Conservation (phyloP, 2,888 invertebrate species). For the Mimachlamys varia region DNA sequence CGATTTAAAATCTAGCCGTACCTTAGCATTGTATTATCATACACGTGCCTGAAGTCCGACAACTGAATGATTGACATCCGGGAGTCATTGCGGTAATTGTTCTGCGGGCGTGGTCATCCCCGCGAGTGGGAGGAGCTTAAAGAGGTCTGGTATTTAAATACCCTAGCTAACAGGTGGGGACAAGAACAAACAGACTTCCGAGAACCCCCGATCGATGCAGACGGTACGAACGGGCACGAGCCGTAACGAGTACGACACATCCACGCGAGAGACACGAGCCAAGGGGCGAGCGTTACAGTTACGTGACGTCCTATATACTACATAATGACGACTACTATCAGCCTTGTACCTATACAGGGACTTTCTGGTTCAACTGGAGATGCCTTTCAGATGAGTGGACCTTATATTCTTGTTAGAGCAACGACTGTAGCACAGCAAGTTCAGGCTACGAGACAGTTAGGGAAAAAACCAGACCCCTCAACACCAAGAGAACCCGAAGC, state of each 20-base stretch:
- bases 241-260: background rate
- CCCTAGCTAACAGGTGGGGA: constrained; percentile 25
- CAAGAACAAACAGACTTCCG: constrained; percentile 6
- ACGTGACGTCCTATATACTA: background rate
- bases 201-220: background rate
- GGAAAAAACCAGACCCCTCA: constrained; percentile 59
- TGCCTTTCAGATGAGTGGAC: constrained; percentile 66
- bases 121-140: constrained; percentile 12
- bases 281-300: background rate
- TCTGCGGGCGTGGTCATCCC: background rate
- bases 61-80: background rate
- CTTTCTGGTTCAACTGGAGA: constrained; percentile 61
- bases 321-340: constrained; percentile 62
- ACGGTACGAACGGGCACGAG: constrained; percentile 15
- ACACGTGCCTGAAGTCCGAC: constrained; percentile 11
- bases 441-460: constrained; percentile 66
- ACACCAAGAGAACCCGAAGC: constrained; percentile 66
- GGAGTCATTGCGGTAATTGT: background rate
- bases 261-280: constrained; percentile 31
- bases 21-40: background rate
- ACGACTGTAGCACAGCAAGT: constrained; percentile 74
- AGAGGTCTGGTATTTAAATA: constrained; percentile 2
- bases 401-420: constrained; percentile 70
- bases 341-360: constrained; percentile 66
- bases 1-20: constrained; percentile 15